Evolutionary conservation across 2,113 vertebrate genomes (phyloP).

Genomic region (Sinocyclocheilus maitianheensis): DNA sequence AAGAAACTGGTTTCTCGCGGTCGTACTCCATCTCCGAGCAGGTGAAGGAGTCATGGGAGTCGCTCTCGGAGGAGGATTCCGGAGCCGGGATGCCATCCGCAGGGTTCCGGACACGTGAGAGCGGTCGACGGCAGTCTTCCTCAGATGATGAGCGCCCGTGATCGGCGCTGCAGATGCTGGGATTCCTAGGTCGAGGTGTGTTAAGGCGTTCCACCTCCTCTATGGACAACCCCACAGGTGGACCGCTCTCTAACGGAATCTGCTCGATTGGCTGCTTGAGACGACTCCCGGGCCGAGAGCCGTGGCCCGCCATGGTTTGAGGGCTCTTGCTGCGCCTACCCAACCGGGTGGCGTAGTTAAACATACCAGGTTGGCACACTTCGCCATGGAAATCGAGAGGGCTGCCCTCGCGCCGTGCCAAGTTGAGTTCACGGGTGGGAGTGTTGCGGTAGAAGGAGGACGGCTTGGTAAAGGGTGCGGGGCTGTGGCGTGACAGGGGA

Average conservation of each 20-base stretch:
- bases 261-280: conserved; percentile 92
- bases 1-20: conserved; percentile 86
- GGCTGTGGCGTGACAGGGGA: conserved; percentile 90
- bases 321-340: conserved; percentile 96
- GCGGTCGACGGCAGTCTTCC: conserved; percentile 89
- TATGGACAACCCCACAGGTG: conserved; percentile 91
- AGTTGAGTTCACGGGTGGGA: conserved; percentile 89
- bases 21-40: conserved; percentile 99
- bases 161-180: conserved; percentile 97
- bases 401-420: conserved; percentile 87
- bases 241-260: conserved; percentile 86
- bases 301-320: conserved; percentile 85
- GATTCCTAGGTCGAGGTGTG: conserved; percentile 92
- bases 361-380: conserved; percentile 85
- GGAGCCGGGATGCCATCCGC: conserved; percentile 93
- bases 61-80: conserved; percentile 95
- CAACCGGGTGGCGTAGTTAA: conserved; percentile 89
- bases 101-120: conserved; percentile 91
- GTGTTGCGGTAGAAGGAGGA: conserved; percentile 91
- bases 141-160: conserved; percentile 94
- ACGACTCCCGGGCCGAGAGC: conserved; percentile 89
- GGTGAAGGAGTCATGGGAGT: conserved; percentile 98
- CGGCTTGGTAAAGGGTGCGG: conserved; percentile 90
- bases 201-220: conserved; percentile 98
- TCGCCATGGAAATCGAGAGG: conserved; percentile 86